Evolutionary conservation across 2,113 vertebrate genomes (phyloP).

Genomic region (Hyperoodon ampullatus): DNA sequence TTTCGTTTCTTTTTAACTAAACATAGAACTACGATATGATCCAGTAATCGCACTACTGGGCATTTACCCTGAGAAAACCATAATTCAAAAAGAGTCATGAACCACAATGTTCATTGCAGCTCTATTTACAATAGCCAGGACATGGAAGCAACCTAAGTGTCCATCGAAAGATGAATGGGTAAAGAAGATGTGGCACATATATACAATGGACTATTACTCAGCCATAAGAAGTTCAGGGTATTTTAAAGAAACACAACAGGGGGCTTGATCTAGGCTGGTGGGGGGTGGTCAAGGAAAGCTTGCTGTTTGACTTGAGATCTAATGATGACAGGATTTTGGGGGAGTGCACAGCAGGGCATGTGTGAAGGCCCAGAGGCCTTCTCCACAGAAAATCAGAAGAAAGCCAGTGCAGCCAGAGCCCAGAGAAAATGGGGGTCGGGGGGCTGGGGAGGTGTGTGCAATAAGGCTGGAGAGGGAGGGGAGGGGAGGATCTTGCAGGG

Average conservation of each 20-base stretch:
- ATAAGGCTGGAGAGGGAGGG: neutral
- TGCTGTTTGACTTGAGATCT: neutral
- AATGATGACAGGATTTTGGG: too few species aligned
- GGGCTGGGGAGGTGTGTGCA: fast-evolving
- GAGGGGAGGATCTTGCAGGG: fast-evolving
- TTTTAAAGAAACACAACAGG: neutral
- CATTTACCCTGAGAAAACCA: too few species aligned
- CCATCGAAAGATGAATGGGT: too few species aligned
- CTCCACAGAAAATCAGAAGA: neutral
- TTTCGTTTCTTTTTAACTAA: too few species aligned
- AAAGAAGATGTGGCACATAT: too few species aligned
- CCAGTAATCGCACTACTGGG: too few species aligned
- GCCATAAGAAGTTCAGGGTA: neutral
- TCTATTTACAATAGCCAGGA: too few species aligned
- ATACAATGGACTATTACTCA: too few species aligned
- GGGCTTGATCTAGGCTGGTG: neutral
- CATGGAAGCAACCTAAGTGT: too few species aligned
- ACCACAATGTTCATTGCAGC: too few species aligned
- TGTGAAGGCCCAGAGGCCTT: neutral
- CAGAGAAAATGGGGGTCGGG: neutral
- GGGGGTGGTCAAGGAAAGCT: neutral
- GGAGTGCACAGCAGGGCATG: neutral
- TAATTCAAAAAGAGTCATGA: too few species aligned
- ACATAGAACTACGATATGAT: too few species aligned
- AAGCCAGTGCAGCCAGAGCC: neutral